Evolutionary conservation across 1,140 invertebrate genomes (phyloP).

Genomic region (Globodera rostochiensis): DNA sequence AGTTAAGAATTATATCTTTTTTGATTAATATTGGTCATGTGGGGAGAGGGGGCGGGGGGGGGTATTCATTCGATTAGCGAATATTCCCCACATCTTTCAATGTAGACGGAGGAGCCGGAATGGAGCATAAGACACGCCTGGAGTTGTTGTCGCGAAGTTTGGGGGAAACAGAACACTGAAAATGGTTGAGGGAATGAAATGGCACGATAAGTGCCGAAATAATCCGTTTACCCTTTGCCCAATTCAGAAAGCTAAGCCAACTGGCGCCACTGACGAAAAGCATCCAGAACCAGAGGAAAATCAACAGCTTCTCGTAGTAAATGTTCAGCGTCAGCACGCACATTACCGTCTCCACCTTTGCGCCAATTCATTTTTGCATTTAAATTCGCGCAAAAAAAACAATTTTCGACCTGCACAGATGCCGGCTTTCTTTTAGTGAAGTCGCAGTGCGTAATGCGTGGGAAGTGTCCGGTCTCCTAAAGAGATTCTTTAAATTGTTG

Average conservation of each 20-base stretch:
- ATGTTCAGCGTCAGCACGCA: slow-evolving; percentile 67
- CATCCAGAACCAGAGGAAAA: slow-evolving; percentile 67
- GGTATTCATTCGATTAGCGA: too few relatives aligned
- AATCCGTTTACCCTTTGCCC: slow-evolving; percentile 37
- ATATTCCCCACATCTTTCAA: slow-evolving; percentile 47
- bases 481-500: slow-evolving; percentile 7
- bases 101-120: slow-evolving; percentile 35
- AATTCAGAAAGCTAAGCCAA: slow-evolving; percentile 51
- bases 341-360: slow-evolving; percentile 64
- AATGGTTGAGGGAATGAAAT: slow-evolving; percentile 12
- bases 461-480: slow-evolving; percentile 63
- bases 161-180: slow-evolving; percentile 35
- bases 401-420: slow-evolving; percentile 38
- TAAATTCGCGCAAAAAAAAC: not conserved
- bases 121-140: slow-evolving; percentile 47
- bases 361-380: not conserved
- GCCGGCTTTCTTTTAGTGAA: slow-evolving; percentile 55
- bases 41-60: too few relatives aligned
- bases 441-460: slow-evolving; percentile 64
- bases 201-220: not conserved
- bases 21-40: too few relatives aligned
- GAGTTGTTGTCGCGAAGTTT: slow-evolving; percentile 33
- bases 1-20: slow-evolving; percentile 1
- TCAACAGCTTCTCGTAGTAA: slow-evolving; percentile 67
- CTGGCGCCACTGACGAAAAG: slow-evolving; percentile 63